phyloP scores from a whole-genome alignment of 30 jellyfish, hydroid and myxozoan genomes.

The Aurelia aurita complex sp. Pacific region DNA sequence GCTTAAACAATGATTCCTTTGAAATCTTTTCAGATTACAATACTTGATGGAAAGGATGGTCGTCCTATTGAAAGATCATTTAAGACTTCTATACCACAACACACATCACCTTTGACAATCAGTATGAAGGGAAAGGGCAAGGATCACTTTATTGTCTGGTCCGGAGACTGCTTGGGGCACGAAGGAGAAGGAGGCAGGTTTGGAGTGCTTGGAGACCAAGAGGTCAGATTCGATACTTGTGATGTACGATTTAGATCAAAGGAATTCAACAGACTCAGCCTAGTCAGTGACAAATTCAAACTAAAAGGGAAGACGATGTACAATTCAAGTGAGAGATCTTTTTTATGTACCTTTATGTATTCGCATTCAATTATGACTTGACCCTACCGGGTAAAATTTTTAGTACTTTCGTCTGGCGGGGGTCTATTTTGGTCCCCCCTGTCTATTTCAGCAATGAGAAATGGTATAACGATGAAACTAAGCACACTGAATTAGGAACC shows the following conservation, averaged over 20 bases:
- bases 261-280: slow-evolving; percentile 47
- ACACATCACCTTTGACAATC: slow-evolving; percentile 70
- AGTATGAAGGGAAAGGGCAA: slow-evolving; percentile 79
- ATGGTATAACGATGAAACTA: too few relatives aligned
- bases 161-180: slow-evolving; percentile 63
- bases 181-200: slow-evolving; percentile 53
- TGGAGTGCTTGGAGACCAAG: slow-evolving; percentile 66
- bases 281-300: too few relatives aligned
- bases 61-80: slow-evolving; percentile 7
- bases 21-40: slow-evolving; percentile 33
- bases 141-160: slow-evolving; percentile 68
- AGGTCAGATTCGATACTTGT: slow-evolving; percentile 59
- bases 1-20: too few relatives aligned
- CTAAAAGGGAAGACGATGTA: too few relatives aligned
- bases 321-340: too few relatives aligned
- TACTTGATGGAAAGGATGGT: slow-evolving; percentile 59
- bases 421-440: too few relatives aligned
- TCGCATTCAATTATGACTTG: too few relatives aligned
- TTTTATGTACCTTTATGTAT: too few relatives aligned
- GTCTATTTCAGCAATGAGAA: too few relatives aligned
- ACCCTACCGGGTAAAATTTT: too few relatives aligned
- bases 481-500: too few relatives aligned
- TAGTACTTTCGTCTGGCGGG: too few relatives aligned
- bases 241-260: background rate
- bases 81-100: slow-evolving; percentile 50